Evolutionary conservation across 2,888 invertebrate genomes (phyloP), one percentile per base, ranked within the genome.

Genomic region (Trissoscelio sp.): DNA sequence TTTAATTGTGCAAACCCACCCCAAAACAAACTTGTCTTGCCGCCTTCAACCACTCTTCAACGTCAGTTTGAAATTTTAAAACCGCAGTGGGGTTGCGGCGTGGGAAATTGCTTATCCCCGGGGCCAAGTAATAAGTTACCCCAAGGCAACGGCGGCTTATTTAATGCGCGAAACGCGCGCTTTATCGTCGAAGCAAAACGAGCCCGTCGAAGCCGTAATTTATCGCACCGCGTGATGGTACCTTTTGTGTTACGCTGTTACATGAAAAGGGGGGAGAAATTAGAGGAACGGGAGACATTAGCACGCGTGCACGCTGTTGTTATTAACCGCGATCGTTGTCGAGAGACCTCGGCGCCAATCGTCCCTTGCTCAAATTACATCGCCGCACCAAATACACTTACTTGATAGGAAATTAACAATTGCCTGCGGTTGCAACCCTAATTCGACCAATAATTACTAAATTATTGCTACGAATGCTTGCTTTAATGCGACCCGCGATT

Each of bases 351-450:
- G 3, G 34, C 12, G 39, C 46, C 22, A 48, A 48, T 22, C 46
- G 11, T 20, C 39, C 1, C 31, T 1, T 5, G 18, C 31, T 51
- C 22, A 51, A 62, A 72, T 60, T 51, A 53, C 53, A 62, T 16
- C 58, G 20, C 39, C 7, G 6, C 55, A 20, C 9, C 16, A 57
- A 62, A 69, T 55, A 34, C 55, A 28, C 37, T 67, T 64, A 60
- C 51, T 44, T 46, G 67, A 79, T 73, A 22, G 44, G 31, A 69
- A 69, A 73, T 74, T 55, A 74, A 74, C 79, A 74, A 74, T 79
- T 55, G 74, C 79, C 69, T 53, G 69, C 69, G 74, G 79, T 69
- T 20, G 37, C 28, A 69, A 62, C 16, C 48, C 62, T 62, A 62
- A 73, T 73, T 79, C 31, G 12, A 34, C 66, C 53, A 53, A 67